Percentiles rank a stretch among this genome's conserved stretches.
Evolutionary conservation across 2,113 vertebrate species (phyloP).

Genomic region (Ramphastos sulfuratus): DNA sequence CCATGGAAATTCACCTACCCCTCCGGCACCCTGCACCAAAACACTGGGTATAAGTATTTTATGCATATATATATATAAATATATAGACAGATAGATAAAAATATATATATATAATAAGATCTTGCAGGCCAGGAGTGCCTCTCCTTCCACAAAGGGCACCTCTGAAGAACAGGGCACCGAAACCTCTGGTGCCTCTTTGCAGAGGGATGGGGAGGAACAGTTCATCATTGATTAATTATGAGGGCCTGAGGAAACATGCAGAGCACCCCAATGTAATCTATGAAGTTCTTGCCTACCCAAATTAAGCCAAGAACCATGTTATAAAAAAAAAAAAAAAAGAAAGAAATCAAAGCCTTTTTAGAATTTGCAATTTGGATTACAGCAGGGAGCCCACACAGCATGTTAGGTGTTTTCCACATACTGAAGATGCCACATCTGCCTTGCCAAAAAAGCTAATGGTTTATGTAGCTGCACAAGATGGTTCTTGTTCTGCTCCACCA

Average conservation of each 20-base stretch:
- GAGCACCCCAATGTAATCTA: conserved; percentile 1
- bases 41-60: neutral
- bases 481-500: conserved; percentile 43
- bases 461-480: conserved; percentile 51
- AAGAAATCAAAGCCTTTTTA: conserved; percentile 46
- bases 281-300: conserved; percentile 37
- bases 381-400: conserved; percentile 58
- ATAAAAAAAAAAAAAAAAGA: neutral
- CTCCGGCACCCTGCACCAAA: neutral
- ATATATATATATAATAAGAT: too few species aligned
- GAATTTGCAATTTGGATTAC: conserved; percentile 40
- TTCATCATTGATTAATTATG: neutral
- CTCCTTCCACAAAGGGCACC: neutral
- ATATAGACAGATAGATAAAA: too few species aligned
- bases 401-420: conserved; percentile 64
- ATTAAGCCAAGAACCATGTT: conserved; percentile 15
- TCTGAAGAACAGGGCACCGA: neutral
- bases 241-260: conserved; percentile 59
- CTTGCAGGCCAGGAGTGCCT: too few species aligned
- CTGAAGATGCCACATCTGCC: conserved; percentile 39
- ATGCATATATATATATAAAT: too few species aligned
- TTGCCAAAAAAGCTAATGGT: conserved; percentile 49
- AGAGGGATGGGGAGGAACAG: neutral
- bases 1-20: neutral
- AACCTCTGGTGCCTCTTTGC: neutral